Percentiles rank a stretch among this genome's conserved stretches.
Conservation (phyloP, 2,888 invertebrate genomes). For the Sminthurinus aureus region DNA sequence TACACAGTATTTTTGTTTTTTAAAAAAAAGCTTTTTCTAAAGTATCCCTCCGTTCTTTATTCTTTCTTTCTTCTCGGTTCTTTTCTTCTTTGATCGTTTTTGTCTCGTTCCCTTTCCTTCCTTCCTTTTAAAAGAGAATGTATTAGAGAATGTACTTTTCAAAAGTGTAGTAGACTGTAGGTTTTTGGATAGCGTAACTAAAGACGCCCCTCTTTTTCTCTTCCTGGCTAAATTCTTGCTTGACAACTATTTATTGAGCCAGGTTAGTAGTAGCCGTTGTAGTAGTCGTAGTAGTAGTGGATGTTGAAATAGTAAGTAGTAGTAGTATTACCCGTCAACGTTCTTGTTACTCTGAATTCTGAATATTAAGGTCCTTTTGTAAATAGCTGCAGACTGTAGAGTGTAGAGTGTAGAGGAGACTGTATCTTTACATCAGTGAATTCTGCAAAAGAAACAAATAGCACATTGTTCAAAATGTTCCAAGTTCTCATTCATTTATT, state of each 20-base stretch:
- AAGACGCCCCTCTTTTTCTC: slow-evolving; percentile 34
- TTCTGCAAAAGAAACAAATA: slow-evolving; percentile 31
- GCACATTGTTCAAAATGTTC: slow-evolving; percentile 30
- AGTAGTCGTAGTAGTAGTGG: background rate
- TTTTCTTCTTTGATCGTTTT: background rate
- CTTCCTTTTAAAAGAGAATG: background rate
- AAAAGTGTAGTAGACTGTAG: slow-evolving; percentile 2
- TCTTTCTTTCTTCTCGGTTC: background rate
- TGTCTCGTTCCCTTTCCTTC: background rate
- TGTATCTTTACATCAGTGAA: slow-evolving; percentile 19
- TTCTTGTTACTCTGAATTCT: background rate
- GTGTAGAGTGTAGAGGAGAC: slow-evolving; percentile 16
- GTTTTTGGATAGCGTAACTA: slow-evolving; percentile 9
- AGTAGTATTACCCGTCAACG: background rate
- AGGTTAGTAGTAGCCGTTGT: slow-evolving; percentile 47
- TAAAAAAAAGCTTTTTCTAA: background rate
- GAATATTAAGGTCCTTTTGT: background rate
- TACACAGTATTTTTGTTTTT: background rate
- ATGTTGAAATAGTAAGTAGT: background rate
- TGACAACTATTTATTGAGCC: slow-evolving; percentile 54
- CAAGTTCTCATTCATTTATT: slow-evolving; percentile 33
- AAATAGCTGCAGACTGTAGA: no score
- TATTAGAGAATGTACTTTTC: background rate
- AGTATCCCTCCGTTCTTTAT: background rate
- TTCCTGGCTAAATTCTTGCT: slow-evolving; percentile 52